A percentile compares a stretch with the other conserved stretches of the same genome.
Evolutionary conservation across 2,888 invertebrate species (phyloP).

Genomic region (Aleiodes alternator): DNA sequence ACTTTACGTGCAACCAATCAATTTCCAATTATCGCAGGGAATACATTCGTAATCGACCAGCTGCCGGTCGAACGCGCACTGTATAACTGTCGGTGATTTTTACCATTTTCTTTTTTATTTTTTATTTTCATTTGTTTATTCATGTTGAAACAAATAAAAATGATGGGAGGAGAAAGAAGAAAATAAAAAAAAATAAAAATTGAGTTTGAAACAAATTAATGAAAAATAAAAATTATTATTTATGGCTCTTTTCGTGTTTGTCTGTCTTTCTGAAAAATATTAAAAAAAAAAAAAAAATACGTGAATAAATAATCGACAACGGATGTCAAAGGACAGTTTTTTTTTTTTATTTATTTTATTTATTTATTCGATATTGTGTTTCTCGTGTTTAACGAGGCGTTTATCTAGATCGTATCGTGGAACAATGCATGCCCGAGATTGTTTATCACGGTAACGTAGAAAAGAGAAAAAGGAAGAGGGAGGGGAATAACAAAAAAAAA

Average conservation of each 20-base stretch:
- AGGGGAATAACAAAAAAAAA: background rate
- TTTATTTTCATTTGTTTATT: constrained; percentile 32
- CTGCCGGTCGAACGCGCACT: constrained; percentile 38
- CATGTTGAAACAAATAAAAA: constrained; percentile 23
- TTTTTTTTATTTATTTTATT: constrained; percentile 28
- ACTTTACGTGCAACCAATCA: constrained; percentile 50
- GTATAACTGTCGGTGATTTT: constrained; percentile 31
- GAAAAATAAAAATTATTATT: constrained; percentile 3
- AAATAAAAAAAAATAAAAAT: background rate
- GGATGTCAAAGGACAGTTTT: constrained; percentile 36
- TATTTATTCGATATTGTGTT: constrained; percentile 40
- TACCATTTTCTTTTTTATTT: background rate
- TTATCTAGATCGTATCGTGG: constrained; percentile 45
- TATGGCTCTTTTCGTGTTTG: background rate
- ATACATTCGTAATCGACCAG: constrained; percentile 51
- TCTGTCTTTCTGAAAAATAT: background rate
- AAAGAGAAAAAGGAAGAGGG: constrained; percentile 1
- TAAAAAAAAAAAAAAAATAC: too few species aligned
- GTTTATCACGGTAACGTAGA: constrained; percentile 33
- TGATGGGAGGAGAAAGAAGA: background rate
- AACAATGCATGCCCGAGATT: constrained; percentile 42
- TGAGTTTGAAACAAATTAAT: background rate
- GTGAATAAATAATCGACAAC: constrained; percentile 5
- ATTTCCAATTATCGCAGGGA: constrained; percentile 49
- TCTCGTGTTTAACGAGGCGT: constrained; percentile 46